Percentiles rank a stretch among this genome's conserved stretches.
phyloP scores from a whole-genome alignment of 2,113 vertebrate species.

The Anhinga rufa region DNA sequence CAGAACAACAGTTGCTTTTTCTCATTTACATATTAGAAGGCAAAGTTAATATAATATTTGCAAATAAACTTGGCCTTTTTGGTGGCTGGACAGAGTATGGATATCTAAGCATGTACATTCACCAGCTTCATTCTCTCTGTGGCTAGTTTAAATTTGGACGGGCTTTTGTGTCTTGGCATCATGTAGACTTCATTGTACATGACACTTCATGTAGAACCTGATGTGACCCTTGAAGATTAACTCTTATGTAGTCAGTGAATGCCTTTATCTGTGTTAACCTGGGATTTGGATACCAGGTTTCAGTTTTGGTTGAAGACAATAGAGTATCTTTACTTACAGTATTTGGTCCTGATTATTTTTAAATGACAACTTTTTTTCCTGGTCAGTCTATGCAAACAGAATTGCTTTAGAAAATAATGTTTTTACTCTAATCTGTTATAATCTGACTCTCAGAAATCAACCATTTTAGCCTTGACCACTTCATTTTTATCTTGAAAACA shows the following conservation, averaged over 20 bases:
- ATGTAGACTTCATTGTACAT: background rate
- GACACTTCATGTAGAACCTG: background rate
- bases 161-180: background rate
- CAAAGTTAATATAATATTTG: background rate
- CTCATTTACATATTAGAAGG: background rate
- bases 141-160: background rate
- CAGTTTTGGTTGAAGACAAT: background rate
- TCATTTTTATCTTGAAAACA: slow-evolving; percentile 36
- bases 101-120: background rate
- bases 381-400: background rate
- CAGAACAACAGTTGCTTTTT: background rate
- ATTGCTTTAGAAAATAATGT: background rate
- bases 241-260: background rate
- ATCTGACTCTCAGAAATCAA: background rate
- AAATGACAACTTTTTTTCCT: background rate
- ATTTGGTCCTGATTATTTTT: background rate
- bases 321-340: background rate
- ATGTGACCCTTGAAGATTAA: background rate
- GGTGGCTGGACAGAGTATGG: background rate
- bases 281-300: background rate
- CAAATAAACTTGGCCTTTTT: background rate
- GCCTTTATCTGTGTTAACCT: background rate
- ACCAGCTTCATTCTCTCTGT: background rate
- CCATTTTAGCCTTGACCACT: slow-evolving; percentile 1
- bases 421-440: background rate